Evolutionary conservation across 2,888 invertebrate species (phyloP), one percentile per base, ranked within the genome.

Genomic region (Pasiphila rectangulata): DNA sequence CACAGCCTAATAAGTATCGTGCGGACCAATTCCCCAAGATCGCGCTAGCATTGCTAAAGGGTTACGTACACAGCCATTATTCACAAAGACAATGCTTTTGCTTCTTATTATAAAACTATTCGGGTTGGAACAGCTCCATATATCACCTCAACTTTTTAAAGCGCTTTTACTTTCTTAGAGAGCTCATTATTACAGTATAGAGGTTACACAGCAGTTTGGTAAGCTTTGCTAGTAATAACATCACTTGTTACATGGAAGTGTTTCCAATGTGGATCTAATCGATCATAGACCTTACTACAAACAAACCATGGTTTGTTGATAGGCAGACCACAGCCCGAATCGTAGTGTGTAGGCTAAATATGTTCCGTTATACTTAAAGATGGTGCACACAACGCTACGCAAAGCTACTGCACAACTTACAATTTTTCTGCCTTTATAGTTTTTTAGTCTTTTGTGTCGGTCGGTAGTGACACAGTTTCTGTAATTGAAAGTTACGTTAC

Each of bases 401-500:
- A n/a, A n/a, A n/a, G n/a, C n/a, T n/a, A n/a, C n/a, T n/a, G n/a
- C n/a, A n/a, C n/a, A n/a, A n/a, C n/a, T n/a, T n/a, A n/a, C n/a
- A n/a, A n/a, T n/a, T 37, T 39, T 23, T 19, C 32, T 46, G 49
- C 55, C 46, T 60, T 59, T 60, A 16, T 30, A 47, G 67, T 58
- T 78, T 81, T 81, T 78, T 68, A 64, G 67, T 54, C 58, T 63
- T 62, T 71, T 67, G 69, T 17, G 32, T 78, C 67, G 66, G 66
- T 54, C 58, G 61, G 62, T 71, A 66, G 68, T 79, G 84, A 73
- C 83, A 80, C 69, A 77, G 74, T 78, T 80, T 63, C 63, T 63
- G 70, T 69, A 69, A 74, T 72, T 68, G 67, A 67, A 69, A 65
- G 72, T 84, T 83, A 77, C 78, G 73, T 75, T 71, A 75, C 61